Base-by-base conservation (phyloP, 30 jellyfish, hydroid and myxozoan genomes). In the Hydractinia echinata region DNA sequence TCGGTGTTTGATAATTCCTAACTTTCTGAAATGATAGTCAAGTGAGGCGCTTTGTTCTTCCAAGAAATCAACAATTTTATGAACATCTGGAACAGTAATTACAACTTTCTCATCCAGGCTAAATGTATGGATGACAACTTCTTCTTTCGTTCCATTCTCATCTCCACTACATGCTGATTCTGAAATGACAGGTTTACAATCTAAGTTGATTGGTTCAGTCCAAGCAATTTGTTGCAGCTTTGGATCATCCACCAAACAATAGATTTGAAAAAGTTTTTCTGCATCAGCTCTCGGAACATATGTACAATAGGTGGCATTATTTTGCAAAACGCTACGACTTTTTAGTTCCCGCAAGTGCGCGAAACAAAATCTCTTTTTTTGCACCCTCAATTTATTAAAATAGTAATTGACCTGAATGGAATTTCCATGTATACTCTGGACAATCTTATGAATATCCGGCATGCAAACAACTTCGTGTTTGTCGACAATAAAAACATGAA, bases 1-100 rank as follows among this genome's bases (percentile, higher is more conserved):
- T 67, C 99, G 73, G 54, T 83, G 94, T 73, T 93, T 93, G 69
- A 73, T 87, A 53, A 93, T 93, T 61, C 99, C 99, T 15, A 93
- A 87, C 80, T 93, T 93, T 64, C 99, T 67, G 69, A 93, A 93
- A 77, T 93, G 99, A 76, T 93, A 93, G 70, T 93, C 99, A 4
- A 93, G 88, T 16, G 99, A 93, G 4, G 99, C 99, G 72, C 99
- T 93, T 79, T 93, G 99, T 84, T 93, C 99, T 61, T 93, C 99
- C 5, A 93, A 66, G 68, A 81, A 93, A 67, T 93, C 99, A 5
- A 93, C 99, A 53, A 93, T 81, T 77, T 85, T 84, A 83, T 93
- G 99, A 54, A 93, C 99, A 66, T 93, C 99, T 49, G 99, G 99
- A 13, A 94, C 86, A 66, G 96, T 87, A 48, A 93, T 81, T 56